Evolutionary conservation across 2,797 vertebrate species (phyloP).

Genomic region (Sebastes iracundus): DNA sequence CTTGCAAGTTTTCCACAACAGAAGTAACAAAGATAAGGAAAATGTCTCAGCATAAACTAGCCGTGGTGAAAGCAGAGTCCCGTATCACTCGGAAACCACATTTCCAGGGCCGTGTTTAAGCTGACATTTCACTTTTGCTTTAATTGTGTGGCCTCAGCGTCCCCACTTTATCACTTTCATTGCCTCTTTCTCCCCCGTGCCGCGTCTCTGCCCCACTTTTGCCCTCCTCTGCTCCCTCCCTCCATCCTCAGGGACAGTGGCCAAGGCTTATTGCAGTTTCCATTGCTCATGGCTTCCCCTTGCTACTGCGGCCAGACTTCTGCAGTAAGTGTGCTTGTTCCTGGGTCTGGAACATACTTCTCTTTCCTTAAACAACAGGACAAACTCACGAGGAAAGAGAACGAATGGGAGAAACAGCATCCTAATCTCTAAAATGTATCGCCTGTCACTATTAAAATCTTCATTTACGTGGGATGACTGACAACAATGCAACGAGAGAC

Average conservation of each 20-base stretch:
- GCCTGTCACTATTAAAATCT: not conserved
- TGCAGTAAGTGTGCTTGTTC: constrained; percentile 45
- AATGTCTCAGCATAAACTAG: not conserved
- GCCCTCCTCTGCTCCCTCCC: constrained; percentile 42
- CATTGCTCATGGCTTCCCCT: constrained; percentile 81
- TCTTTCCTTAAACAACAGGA: constrained; percentile 34
- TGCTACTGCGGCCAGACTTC: constrained; percentile 61
- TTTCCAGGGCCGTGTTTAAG: constrained; percentile 26
- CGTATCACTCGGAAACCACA: constrained; percentile 13
- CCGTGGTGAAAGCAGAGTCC: not conserved
- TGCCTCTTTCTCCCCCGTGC: constrained; percentile 3
- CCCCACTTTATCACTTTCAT: constrained; percentile 28
- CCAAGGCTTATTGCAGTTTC: constrained; percentile 77
- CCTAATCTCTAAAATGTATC: not conserved
- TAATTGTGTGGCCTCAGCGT: constrained; percentile 36
- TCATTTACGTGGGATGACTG: not conserved
- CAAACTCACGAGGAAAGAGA: not conserved
- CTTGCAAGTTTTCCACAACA: not conserved
- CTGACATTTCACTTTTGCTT: constrained; percentile 50
- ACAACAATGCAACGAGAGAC: not conserved
- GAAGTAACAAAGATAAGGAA: constrained; percentile 14
- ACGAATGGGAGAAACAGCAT: not conserved
- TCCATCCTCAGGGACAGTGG: constrained; percentile 53
- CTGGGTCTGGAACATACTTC: constrained; percentile 50
- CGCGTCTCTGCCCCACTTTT: constrained; percentile 42